phyloP scores from a whole-genome alignment of 2,888 invertebrate genomes.

The Mesoligia furuncula region DNA sequence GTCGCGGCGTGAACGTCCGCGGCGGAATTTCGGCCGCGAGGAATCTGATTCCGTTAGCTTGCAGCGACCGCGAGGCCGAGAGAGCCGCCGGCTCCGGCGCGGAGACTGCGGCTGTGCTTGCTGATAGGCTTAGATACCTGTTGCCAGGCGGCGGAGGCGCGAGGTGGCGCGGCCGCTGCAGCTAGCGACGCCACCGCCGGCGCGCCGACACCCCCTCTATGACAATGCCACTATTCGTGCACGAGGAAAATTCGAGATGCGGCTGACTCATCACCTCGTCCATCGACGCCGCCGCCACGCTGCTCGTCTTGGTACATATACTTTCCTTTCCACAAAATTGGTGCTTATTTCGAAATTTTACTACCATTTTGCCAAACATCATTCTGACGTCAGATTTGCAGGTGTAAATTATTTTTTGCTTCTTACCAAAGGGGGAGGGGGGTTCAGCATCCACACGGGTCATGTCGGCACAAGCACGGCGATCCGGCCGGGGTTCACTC shows the following conservation, averaged over 20 bases:
- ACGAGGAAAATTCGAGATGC: slow-evolving; percentile 89
- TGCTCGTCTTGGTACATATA: slow-evolving; percentile 60
- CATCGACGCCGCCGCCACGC: slow-evolving; percentile 71
- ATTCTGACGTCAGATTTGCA: slow-evolving; percentile 68
- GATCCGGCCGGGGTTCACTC: slow-evolving; percentile 80
- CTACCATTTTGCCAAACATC: slow-evolving; percentile 61
- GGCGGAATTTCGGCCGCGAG: slow-evolving; percentile 88
- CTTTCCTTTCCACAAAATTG: slow-evolving; percentile 69
- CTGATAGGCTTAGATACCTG: slow-evolving; percentile 69
- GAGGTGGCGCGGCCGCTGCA: slow-evolving; percentile 58
- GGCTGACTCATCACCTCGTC: slow-evolving; percentile 84
- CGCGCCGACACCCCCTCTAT: slow-evolving; percentile 78
- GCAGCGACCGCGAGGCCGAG: slow-evolving; percentile 66
- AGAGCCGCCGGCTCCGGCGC: slow-evolving; percentile 63
- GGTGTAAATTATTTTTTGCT: slow-evolving; percentile 68
- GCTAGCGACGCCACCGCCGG: slow-evolving; percentile 68
- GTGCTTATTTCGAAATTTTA: slow-evolving; percentile 66
- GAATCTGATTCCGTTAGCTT: slow-evolving; percentile 88
- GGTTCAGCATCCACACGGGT: slow-evolving; percentile 76
- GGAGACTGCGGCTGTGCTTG: slow-evolving; percentile 63
- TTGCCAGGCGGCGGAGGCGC: slow-evolving; percentile 68
- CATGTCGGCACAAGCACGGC: slow-evolving; percentile 72
- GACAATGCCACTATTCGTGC: slow-evolving; percentile 81
- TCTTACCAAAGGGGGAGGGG: slow-evolving; percentile 79
- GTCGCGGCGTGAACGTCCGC: slow-evolving; percentile 89